Conservation (phyloP, 2,113 vertebrate species). For the Shinisaurus crocodilurus region DNA sequence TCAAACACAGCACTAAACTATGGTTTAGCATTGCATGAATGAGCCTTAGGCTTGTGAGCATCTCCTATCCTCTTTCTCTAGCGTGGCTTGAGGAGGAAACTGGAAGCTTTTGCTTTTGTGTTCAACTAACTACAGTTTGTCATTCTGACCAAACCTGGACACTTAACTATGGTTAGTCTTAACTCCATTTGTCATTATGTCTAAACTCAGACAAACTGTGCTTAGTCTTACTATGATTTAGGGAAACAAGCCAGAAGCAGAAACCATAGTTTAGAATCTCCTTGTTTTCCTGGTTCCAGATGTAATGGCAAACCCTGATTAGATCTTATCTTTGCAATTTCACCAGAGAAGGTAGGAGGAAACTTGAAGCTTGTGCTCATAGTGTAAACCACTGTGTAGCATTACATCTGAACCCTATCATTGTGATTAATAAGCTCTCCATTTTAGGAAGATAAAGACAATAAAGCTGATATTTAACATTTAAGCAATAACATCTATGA, state of each 20-base stretch:
- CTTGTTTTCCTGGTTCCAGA: background rate
- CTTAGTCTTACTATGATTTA: too few species aligned
- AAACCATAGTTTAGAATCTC: background rate
- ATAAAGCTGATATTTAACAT: conserved; percentile 12
- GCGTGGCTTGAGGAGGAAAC: background rate
- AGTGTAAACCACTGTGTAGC: background rate
- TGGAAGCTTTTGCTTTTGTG: background rate
- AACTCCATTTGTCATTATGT: background rate
- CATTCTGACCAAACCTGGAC: background rate
- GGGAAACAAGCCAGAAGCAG: background rate
- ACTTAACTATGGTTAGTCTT: background rate
- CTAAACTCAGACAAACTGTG: background rate
- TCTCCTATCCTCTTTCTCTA: background rate
- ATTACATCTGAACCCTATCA: background rate
- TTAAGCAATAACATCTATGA: conserved; percentile 14
- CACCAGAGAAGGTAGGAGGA: background rate
- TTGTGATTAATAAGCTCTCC: background rate
- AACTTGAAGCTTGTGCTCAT: too few species aligned
- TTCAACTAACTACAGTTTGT: background rate
- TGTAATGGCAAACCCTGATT: background rate
- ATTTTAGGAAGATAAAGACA: fast-evolving
- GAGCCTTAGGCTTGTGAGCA: background rate
- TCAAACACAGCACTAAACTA: background rate
- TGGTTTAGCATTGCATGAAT: background rate
- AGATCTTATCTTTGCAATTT: background rate